Conservation (phyloP, 2,113 vertebrate genomes). For the Otolemur garnettii region DNA sequence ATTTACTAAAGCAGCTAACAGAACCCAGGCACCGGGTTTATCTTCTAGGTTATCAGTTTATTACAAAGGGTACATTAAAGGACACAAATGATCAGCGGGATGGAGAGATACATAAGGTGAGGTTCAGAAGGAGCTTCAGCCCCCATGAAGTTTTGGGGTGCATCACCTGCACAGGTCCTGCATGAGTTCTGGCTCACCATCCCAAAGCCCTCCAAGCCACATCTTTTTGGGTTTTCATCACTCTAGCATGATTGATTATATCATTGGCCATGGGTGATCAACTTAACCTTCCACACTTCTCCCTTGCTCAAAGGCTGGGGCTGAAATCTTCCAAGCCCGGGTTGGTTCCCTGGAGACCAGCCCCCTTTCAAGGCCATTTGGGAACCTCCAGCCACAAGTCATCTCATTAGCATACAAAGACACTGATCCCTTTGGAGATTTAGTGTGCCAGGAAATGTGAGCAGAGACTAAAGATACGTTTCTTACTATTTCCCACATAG, state of each 20-base stretch:
- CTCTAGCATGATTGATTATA: background rate
- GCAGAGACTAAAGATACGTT: background rate
- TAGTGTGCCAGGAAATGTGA: background rate
- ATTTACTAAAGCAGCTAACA: background rate
- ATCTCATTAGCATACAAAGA: background rate
- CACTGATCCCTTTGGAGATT: background rate
- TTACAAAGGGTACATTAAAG: background rate
- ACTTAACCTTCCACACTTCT: background rate
- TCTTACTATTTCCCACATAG: background rate
- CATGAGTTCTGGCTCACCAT: background rate
- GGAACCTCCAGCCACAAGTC: background rate
- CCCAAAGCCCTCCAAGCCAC: background rate
- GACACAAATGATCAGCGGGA: background rate
- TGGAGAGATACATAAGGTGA: background rate
- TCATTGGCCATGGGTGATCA: background rate
- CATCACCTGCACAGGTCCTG: background rate
- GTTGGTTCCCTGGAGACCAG: background rate
- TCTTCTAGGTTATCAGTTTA: background rate
- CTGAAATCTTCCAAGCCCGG: background rate
- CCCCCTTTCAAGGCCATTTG: background rate
- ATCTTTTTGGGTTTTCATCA: background rate
- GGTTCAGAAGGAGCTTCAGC: background rate
- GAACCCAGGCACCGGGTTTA: background rate
- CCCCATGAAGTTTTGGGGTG: background rate
- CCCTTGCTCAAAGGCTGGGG: background rate